Evolutionary conservation across 2,797 vertebrate species (phyloP).

Genomic region (Pseudomugil tenellus): DNA sequence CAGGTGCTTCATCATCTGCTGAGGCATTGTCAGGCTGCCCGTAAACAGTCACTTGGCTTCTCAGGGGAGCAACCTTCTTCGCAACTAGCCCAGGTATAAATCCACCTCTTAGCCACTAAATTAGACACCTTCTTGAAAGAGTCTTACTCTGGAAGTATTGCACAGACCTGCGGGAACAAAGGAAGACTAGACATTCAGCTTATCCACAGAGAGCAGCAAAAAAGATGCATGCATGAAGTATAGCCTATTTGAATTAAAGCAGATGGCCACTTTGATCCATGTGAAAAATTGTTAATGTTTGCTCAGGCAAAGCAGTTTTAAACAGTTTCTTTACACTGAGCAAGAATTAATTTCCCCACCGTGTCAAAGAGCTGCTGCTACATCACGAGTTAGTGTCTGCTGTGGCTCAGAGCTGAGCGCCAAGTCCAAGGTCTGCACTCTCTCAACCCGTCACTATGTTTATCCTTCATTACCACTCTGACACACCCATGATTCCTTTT

Average conservation of each 20-base stretch:
- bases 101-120: slow-evolving; percentile 87
- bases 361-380: slow-evolving; percentile 68
- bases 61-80: slow-evolving; percentile 85
- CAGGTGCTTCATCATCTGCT: slow-evolving; percentile 86
- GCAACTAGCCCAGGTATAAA: slow-evolving; percentile 90
- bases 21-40: slow-evolving; percentile 80
- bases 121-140: slow-evolving; percentile 81
- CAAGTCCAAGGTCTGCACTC: slow-evolving; percentile 71
- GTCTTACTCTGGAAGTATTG: slow-evolving; percentile 70
- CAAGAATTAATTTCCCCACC: slow-evolving; percentile 61
- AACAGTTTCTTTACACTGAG: slow-evolving; percentile 69
- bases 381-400: slow-evolving; percentile 61
- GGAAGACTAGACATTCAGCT: slow-evolving; percentile 60
- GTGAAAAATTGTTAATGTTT: slow-evolving; percentile 63
- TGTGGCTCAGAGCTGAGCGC: slow-evolving; percentile 61
- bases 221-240: slow-evolving; percentile 55
- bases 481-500: slow-evolving; percentile 40
- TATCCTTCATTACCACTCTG: slow-evolving; percentile 64
- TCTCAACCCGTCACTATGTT: slow-evolving; percentile 72
- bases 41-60: slow-evolving; percentile 86
- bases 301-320: slow-evolving; percentile 62
- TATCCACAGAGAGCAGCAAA: slow-evolving; percentile 63
- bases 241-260: slow-evolving; percentile 65
- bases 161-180: slow-evolving; percentile 66
- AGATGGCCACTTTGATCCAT: slow-evolving; percentile 71